Evolutionary conservation across 2,888 invertebrate species (phyloP).

Genomic region (Elysia crispata): DNA sequence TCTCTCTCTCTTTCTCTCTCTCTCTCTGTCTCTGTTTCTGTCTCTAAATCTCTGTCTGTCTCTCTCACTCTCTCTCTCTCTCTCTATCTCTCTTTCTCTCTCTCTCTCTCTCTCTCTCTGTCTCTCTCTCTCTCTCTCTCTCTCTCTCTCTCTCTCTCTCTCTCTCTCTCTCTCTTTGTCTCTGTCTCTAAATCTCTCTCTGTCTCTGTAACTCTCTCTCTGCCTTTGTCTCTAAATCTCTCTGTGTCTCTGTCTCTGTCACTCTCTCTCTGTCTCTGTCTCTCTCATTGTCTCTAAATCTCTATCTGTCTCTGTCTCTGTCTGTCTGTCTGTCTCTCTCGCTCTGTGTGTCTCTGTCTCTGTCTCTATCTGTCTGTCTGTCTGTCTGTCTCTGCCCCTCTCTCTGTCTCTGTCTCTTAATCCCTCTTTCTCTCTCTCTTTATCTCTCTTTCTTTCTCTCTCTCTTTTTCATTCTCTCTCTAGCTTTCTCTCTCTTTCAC

Average conservation of each 20-base stretch:
- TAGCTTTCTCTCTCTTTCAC: neutral
- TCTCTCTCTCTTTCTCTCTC: conserved; percentile 30
- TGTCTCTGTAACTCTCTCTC: no score
- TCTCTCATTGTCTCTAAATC: conserved; percentile 14
- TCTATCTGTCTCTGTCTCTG: conserved; percentile 28
- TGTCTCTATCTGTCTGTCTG: no score
- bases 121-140: conserved; percentile 35
- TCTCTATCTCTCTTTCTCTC: no score
- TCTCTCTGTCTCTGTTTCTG: neutral
- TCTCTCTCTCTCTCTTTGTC: conserved; percentile 5
- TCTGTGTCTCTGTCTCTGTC: no score
- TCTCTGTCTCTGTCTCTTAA: no score
- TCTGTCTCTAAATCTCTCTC: no score
- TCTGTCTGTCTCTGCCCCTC: no score
- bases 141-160: conserved; percentile 24
- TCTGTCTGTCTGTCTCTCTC: conserved; percentile 44
- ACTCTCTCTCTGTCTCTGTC: neutral
- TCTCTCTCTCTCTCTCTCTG: no score
- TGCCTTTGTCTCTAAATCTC: no score
- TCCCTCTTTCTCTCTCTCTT: conserved; percentile 16
- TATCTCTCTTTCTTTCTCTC: conserved; percentile 29
- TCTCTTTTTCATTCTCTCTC: conserved; percentile 15
- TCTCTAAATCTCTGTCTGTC: no score
- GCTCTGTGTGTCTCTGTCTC: no score
- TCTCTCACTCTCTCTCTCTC: no score